Evolutionary conservation across 2,797 vertebrate species (phyloP).

Genomic region (Merluccius polli): DNA sequence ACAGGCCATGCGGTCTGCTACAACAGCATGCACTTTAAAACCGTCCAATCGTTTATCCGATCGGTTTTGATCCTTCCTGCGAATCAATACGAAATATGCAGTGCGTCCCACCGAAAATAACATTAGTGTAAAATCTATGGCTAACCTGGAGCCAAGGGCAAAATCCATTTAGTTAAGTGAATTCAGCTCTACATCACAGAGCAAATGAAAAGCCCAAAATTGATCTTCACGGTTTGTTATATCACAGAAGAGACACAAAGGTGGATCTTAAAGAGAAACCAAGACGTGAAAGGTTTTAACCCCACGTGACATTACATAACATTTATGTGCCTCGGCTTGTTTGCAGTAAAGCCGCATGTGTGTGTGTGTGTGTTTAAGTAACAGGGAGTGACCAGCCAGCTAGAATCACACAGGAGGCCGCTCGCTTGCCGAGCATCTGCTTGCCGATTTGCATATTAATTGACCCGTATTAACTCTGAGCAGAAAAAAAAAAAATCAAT

Average conservation of each 20-base stretch:
- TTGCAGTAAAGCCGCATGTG: constrained; percentile 10
- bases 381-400: constrained; percentile 93
- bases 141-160: constrained; percentile 26
- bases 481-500: constrained; percentile 23
- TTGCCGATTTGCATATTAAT: constrained; percentile 98
- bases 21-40: constrained; percentile 5
- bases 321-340: neutral
- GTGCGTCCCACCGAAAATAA: constrained; percentile 20
- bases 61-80: constrained; percentile 12
- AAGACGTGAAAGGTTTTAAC: neutral
- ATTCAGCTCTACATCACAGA: constrained; percentile 23
- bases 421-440: constrained; percentile 92
- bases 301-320: neutral
- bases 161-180: constrained; percentile 33
- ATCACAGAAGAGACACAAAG: constrained; percentile 3
- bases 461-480: constrained; percentile 95
- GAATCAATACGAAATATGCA: constrained; percentile 22
- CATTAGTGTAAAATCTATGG: constrained; percentile 25
- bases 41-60: constrained; percentile 10
- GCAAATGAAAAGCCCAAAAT: constrained; percentile 28
- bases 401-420: constrained; percentile 89
- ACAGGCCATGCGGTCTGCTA: neutral
- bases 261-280: neutral
- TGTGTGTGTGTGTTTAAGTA: constrained; percentile 72
- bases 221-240: constrained; percentile 24